Evolutionary conservation across 2,797 vertebrate genomes (phyloP).

Genomic region (Chelmon rostratus): DNA sequence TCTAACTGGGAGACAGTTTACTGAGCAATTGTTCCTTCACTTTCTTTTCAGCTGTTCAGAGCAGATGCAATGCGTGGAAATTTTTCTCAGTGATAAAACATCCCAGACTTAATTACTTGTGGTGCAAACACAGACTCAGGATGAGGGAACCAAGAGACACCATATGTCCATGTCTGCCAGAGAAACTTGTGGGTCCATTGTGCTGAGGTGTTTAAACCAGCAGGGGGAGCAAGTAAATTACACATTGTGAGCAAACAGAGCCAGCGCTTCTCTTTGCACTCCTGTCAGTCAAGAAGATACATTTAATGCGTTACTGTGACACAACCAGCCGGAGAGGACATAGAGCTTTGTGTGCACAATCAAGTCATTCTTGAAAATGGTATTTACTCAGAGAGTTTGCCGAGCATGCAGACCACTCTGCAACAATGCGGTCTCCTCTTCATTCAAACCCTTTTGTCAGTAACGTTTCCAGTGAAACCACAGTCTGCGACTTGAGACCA

Average conservation of each 20-base stretch:
- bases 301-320: not conserved
- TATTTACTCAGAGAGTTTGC: not conserved
- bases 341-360: not conserved
- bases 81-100: constrained; percentile 33
- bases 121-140: not conserved
- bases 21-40: not conserved
- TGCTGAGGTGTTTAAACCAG: constrained; percentile 29
- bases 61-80: not conserved
- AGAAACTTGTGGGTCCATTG: not conserved
- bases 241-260: not conserved
- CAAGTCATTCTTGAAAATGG: not conserved
- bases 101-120: constrained; percentile 28
- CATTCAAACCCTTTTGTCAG: not conserved
- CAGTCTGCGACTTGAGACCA: not conserved
- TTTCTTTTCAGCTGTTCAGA: constrained; percentile 8
- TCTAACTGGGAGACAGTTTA: not conserved
- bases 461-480: not conserved
- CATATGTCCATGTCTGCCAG: not conserved
- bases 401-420: not conserved
- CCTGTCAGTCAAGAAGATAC: not conserved
- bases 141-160: constrained; percentile 17
- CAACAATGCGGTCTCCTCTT: not conserved
- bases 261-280: not conserved
- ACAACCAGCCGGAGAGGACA: not conserved
- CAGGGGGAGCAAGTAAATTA: constrained; percentile 41